Evolutionary conservation across 2,888 invertebrate genomes (phyloP).

Genomic region (Drosophila cracens): DNA sequence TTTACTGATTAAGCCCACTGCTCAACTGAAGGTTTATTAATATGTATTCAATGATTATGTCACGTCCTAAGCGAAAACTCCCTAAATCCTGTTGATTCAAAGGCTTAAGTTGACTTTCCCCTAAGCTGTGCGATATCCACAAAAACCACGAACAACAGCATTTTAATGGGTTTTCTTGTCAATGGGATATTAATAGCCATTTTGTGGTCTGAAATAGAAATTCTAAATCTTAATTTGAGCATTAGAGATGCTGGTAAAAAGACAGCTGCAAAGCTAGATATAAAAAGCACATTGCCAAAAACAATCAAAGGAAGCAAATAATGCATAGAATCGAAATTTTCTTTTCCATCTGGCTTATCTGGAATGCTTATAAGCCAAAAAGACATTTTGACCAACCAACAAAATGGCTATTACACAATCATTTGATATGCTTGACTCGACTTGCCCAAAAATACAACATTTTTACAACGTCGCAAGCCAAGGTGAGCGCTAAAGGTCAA

Average conservation of each 20-base stretch:
- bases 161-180: background rate
- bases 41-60: constrained; percentile 50
- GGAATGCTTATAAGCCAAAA: background rate
- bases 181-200: background rate
- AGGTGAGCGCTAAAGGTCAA: constrained; percentile 32
- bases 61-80: constrained; percentile 5
- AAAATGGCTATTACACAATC: constrained; percentile 17
- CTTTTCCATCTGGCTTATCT: background rate
- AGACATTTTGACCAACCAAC: background rate
- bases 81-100: constrained; percentile 41
- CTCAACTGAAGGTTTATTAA: constrained; percentile 37
- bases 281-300: background rate
- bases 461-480: background rate
- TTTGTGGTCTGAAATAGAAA: background rate
- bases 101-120: constrained; percentile 22
- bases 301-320: background rate
- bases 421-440: constrained; percentile 16
- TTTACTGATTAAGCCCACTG: constrained; percentile 13
- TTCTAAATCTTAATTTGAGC: background rate
- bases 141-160: constrained; percentile 1
- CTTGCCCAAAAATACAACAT: background rate
- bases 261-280: background rate
- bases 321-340: background rate
- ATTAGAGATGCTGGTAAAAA: background rate
- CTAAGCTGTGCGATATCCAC: constrained; percentile 20